Conservation (phyloP, 2,113 vertebrate species). For the Tetraodon nigroviridis region DNA sequence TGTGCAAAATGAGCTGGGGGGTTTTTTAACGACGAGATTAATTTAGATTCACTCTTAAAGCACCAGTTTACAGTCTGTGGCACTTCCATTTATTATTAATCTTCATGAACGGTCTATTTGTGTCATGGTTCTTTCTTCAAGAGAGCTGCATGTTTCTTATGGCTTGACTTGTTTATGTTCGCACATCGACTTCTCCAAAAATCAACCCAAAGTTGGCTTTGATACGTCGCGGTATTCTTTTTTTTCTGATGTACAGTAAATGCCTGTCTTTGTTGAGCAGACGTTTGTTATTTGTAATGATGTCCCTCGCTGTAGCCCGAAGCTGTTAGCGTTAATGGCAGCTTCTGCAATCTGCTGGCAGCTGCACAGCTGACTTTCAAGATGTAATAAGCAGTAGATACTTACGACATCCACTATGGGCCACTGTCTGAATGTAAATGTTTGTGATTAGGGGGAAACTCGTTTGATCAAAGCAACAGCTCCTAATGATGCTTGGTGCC, state of each 20-base stretch:
- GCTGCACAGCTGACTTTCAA: constrained; percentile 17
- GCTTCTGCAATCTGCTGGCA: constrained; percentile 12
- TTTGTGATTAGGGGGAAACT: constrained; percentile 51
- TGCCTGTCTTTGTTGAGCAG: constrained; percentile 9
- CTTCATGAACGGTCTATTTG: constrained; percentile 25
- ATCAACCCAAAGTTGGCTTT: constrained; percentile 23
- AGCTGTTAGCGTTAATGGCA: constrained; percentile 31
- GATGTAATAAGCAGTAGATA: constrained; percentile 52
- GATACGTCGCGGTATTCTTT: constrained; percentile 10
- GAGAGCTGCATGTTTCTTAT: constrained; percentile 19
- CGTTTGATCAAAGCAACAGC: constrained; percentile 51
- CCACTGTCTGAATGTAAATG: constrained; percentile 50
- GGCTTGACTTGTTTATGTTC: constrained; percentile 28
- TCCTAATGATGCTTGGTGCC: constrained; percentile 49
- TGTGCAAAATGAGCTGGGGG: no score
- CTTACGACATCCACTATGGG: constrained; percentile 15
- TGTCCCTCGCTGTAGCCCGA: constrained; percentile 11
- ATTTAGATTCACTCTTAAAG: constrained; percentile 19
- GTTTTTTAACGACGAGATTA: neutral
- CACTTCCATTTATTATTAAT: constrained; percentile 27
- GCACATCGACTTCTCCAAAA: constrained; percentile 16
- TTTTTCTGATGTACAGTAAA: constrained; percentile 22
- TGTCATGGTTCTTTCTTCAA: constrained; percentile 24
- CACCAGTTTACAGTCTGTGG: constrained; percentile 10
- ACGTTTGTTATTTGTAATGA: neutral